These are phyloP conservation scores for Crotalus helleri DNA, from an alignment of 2,113 vertebrate species.

Conservation along the genomic window DNA sequence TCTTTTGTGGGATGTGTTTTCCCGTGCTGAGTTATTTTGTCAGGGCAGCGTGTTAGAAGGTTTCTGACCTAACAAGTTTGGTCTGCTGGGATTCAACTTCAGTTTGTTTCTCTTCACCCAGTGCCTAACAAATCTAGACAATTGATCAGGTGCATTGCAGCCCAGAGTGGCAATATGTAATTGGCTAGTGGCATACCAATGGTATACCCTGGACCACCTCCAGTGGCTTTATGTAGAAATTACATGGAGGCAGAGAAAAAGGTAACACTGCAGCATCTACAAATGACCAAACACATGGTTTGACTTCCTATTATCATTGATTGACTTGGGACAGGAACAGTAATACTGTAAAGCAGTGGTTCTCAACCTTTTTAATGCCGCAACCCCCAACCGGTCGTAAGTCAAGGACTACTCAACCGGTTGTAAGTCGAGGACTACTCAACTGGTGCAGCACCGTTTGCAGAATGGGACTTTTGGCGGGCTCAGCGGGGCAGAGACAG, in stretches of 20 bases:
- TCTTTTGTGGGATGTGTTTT: neutral
- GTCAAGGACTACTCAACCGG: no score
- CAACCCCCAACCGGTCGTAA: no score
- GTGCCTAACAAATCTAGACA: neutral
- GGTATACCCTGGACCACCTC: neutral
- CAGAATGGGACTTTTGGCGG: no score
- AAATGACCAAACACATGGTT: neutral
- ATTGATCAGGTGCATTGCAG: neutral
- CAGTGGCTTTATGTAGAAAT: neutral
- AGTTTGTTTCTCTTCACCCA: neutral
- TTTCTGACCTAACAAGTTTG: neutral
- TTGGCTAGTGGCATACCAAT: neutral
- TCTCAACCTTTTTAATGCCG: no score
- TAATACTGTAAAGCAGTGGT: no score
- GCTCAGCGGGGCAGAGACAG: no score
- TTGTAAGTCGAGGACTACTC: no score
- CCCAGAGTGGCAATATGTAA: neutral
- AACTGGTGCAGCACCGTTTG: no score
- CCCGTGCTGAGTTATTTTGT: neutral
- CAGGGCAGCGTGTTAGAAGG: neutral
- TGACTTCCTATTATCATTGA: neutral
- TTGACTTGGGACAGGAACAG: no score
- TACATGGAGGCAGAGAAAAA: neutral
- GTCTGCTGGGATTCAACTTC: neutral
- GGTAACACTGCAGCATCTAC: neutral